phyloP scores from a whole-genome alignment of 2,797 vertebrate species.

The Smutsia temminckii region DNA sequence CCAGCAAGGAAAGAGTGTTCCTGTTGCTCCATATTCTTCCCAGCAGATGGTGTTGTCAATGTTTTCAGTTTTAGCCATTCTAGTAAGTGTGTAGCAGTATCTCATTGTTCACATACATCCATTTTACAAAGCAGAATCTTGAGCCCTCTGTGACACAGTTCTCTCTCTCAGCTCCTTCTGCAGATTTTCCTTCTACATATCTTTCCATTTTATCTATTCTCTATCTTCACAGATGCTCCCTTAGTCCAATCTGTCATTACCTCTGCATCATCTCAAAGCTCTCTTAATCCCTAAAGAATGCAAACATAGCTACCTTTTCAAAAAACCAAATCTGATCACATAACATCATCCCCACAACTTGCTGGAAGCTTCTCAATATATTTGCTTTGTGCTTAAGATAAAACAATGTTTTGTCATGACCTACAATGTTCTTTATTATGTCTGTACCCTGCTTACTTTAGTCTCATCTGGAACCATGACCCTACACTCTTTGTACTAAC shows the following conservation, averaged over 20 bases:
- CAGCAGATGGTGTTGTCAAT: background rate
- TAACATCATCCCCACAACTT: background rate
- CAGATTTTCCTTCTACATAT: background rate
- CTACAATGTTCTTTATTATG: background rate
- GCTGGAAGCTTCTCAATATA: background rate
- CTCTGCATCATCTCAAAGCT: background rate
- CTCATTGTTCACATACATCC: background rate
- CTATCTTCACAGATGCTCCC: background rate
- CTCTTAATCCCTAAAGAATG: background rate
- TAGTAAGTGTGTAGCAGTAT: background rate
- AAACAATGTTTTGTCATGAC: background rate
- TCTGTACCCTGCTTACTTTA: background rate
- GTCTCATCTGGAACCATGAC: background rate
- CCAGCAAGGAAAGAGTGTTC: background rate
- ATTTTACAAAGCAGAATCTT: background rate
- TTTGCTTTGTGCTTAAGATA: background rate
- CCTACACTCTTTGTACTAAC: background rate
- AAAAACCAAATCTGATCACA: background rate
- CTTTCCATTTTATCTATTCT: background rate
- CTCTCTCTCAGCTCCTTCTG: background rate
- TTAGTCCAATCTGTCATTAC: background rate
- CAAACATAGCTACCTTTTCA: background rate
- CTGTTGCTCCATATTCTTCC: background rate
- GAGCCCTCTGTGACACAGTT: background rate
- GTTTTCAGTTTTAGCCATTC: background rate